Base-by-base conservation (phyloP, 2,888 invertebrate genomes). In the Tridacna crocea region DNA sequence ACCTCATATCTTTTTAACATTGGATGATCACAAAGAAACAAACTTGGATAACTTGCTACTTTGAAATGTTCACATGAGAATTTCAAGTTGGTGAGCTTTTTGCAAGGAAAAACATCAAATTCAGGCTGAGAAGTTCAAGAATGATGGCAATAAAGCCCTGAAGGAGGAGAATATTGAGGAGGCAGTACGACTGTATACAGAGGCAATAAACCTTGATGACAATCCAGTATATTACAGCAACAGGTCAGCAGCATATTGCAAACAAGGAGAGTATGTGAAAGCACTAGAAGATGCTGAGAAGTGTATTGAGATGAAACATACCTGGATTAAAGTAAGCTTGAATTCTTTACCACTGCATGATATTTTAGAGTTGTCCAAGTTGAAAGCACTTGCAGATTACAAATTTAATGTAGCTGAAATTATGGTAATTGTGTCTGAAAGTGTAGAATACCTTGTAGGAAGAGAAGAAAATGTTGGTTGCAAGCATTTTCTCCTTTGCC, bases 201-300 rank as follows among this genome's bases (percentile, higher is more conserved):
- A 97, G 91, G 98, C 97, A 10, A 97, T 98, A 85, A 95, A 95
- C 19, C 94, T 98, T 82, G 98, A 98, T 93, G 96, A 95, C 58
- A 98, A 98, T 95, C 97, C 98, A 95, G 98, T 98, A 92, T 95
- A 98, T 36, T 98, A 96, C 92, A 98, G 98, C 90, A 98, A 98
- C 95, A 96, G 98, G 77, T 98, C 98, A 0, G 98, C 98, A 11
- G 98, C 98, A 11, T 96, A 97, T 92, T 97, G 97, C 0, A 98
- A 98, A 95, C 96, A 96, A 68, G 96, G 96, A 36, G 96, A 97
- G 86, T 98, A 96, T 92, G 94, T 95, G 1, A 96, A 96, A 83
- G 97, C 98, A 0, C 94, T 98, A 47, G 96, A 96, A 87, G 98
- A 98, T 95, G 98, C 98, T 0, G 97, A 98, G 84, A 96, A 96